Evolutionary conservation across 1,140 invertebrate genomes (phyloP), one percentile per base, ranked within the genome.

Genomic region (Psilanteris sp.): DNA sequence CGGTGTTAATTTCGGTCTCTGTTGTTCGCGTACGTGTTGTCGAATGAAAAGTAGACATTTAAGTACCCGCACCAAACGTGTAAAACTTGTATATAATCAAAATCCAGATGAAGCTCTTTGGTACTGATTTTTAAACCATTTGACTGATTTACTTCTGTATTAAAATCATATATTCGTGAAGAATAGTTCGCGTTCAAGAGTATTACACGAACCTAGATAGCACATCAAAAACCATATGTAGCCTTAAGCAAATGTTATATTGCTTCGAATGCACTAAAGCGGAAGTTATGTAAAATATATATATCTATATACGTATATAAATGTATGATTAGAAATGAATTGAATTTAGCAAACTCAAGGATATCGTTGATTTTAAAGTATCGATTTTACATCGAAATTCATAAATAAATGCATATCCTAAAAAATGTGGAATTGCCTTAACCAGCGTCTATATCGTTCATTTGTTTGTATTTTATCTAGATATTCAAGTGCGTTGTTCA

Each of bases 1-100:
- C 8, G 36, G 32, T 57, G 62, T 67, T 67, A 67, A 67, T 67
- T 67, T 67, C 22, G 31, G 18, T 54, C 48, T 55, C 48, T 24
- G 48, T 55, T 55, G 44, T 54, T 67, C 46, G 54, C 46, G 20
- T 9, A 27, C 48, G 37, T 22, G 46, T 67, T 67, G 55, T 54
- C 20, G 46, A 67, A 67, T 67, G 46, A 67, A 54, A 48, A 20
- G 37, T 26, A 31, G 48, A 67, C 48, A 26, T 67, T 26, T 34
- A 54, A 54, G 59, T 59, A 64, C 36, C 48, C 48, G 46, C 27
- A 52, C 24, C 37, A 6, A 16, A 1, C 15, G 29, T 43, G 22
- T 18, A 43, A 46, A 36, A 22, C 29, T 36, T 36, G 36, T 26
- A 3, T 20, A 18, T 22, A 44, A 61, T 43, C 39, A 31, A 67